Evolutionary conservation across 2,113 vertebrate genomes (phyloP).

Genomic region (Laterallus jamaicensis): DNA sequence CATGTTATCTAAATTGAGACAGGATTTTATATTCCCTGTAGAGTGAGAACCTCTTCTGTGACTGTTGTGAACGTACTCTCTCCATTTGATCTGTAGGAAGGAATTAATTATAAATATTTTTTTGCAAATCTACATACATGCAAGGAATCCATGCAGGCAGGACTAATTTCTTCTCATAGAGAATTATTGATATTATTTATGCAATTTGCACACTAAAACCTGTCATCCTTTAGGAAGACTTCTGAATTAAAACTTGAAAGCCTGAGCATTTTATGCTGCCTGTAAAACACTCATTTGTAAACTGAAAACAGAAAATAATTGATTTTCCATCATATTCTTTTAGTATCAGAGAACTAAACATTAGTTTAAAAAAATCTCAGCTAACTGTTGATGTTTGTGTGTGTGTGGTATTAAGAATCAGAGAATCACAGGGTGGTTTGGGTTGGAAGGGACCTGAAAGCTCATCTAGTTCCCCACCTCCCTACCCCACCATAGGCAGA

Average conservation of each 20-base stretch:
- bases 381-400: neutral
- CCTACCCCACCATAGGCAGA: too few relatives aligned
- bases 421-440: too few relatives aligned
- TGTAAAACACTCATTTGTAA: conserved; percentile 20
- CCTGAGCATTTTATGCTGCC: neutral
- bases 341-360: conserved; percentile 23
- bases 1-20: neutral
- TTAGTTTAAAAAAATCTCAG: neutral
- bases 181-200: conserved; percentile 5
- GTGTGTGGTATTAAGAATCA: neutral
- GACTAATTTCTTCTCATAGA: neutral
- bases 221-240: neutral
- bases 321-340: conserved; percentile 56
- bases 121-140: neutral
- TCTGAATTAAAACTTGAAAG: conserved; percentile 46
- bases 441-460: too few relatives aligned
- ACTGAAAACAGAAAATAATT: conserved; percentile 45
- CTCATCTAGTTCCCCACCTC: too few relatives aligned
- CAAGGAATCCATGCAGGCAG: neutral
- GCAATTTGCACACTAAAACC: neutral
- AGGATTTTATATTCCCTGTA: neutral
- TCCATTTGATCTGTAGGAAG: neutral
- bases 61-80: neutral
- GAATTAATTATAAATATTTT: neutral
- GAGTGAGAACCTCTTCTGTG: neutral